Conservation (phyloP, 2,888 invertebrate species). For the Ceramica pisi region DNA sequence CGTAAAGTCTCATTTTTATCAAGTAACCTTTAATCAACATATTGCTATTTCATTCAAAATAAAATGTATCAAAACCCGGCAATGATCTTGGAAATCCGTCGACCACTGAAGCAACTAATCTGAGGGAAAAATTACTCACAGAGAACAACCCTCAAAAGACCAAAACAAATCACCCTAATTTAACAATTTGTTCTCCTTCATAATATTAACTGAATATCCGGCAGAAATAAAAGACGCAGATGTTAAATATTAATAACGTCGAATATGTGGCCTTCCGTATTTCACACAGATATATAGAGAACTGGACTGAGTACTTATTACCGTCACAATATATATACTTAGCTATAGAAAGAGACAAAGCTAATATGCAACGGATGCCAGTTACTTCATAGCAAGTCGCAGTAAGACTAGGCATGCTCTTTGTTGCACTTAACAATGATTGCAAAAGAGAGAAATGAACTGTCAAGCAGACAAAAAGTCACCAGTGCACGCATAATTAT, state of each 20-base stretch:
- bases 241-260: slow-evolving; percentile 79
- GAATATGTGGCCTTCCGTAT: slow-evolving; percentile 66
- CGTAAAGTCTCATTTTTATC: no score
- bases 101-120: background rate
- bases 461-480: no score
- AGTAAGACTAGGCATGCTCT: no score
- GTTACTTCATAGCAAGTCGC: no score
- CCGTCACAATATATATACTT: background rate
- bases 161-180: slow-evolving; percentile 51
- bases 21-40: no score
- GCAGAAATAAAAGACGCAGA: slow-evolving; percentile 71
- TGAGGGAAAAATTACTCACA: background rate
- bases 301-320: slow-evolving; percentile 1
- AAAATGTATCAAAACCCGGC: background rate
- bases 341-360: background rate
- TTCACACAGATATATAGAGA: slow-evolving; percentile 51
- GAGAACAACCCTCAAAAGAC: background rate
- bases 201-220: slow-evolving; percentile 49
- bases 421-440: no score
- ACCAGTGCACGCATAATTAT: no score
- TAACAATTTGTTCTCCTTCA: slow-evolving; percentile 49
- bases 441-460: no score
- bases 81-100: background rate
- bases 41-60: background rate
- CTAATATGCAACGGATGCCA: background rate